phyloP scores from a whole-genome alignment of 2,113 vertebrate genomes.

The Taurulus bubalis region DNA sequence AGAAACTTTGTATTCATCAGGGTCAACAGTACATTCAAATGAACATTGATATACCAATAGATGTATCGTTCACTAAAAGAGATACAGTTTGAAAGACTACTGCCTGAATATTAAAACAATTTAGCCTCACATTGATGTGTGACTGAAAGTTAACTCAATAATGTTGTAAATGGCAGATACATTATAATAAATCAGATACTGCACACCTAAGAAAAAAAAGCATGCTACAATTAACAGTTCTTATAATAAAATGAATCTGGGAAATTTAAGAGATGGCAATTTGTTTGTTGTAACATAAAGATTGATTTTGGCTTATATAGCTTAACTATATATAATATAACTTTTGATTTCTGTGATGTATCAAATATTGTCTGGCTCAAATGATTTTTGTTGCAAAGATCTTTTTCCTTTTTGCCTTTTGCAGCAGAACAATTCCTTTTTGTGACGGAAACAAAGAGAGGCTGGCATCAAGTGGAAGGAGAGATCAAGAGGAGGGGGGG shows the following conservation, averaged over 20 bases:
- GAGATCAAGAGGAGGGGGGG: slow-evolving; percentile 33
- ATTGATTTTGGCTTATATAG: slow-evolving; percentile 11
- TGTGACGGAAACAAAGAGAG: slow-evolving; percentile 67
- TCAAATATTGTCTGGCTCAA: slow-evolving; percentile 51
- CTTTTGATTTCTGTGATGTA: slow-evolving; percentile 42
- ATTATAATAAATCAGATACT: slow-evolving; percentile 16
- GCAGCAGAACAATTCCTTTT: slow-evolving; percentile 58
- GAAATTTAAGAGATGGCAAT: neutral
- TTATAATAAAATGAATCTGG: no score
- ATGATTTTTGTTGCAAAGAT: slow-evolving; percentile 52
- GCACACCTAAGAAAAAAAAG: neutral
- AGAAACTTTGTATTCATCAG: slow-evolving; percentile 28
- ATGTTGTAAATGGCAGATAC: neutral
- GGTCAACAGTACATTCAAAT: slow-evolving; percentile 32
- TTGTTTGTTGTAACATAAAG: slow-evolving; percentile 41
- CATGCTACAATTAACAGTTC: neutral
- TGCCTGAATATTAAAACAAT: slow-evolving; percentile 21
- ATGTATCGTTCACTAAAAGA: slow-evolving; percentile 44
- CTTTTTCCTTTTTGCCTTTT: slow-evolving; percentile 29
- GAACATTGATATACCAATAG: slow-evolving; percentile 24
- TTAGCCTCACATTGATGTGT: slow-evolving; percentile 41
- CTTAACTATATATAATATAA: no score
- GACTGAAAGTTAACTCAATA: slow-evolving; percentile 26
- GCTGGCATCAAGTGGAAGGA: slow-evolving; percentile 60
- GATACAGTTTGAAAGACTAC: slow-evolving; percentile 24